Evolutionary conservation across 2,113 vertebrate genomes (phyloP).

Genomic region (Dicentrarchus labrax): DNA sequence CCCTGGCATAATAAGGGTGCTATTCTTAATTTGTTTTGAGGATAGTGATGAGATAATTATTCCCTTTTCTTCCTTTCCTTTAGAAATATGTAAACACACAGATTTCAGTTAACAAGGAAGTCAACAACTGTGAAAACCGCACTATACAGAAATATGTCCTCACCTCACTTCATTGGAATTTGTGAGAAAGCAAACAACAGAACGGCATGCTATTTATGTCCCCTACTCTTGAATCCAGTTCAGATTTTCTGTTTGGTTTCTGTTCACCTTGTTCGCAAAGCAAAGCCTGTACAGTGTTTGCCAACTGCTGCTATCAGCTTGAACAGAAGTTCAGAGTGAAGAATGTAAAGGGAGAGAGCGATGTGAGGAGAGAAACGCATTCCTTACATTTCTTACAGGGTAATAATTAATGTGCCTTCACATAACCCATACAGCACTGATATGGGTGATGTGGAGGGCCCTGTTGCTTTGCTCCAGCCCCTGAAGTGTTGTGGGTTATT

Average conservation of each 20-base stretch:
- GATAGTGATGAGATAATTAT: not conserved
- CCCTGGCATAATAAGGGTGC: not conserved
- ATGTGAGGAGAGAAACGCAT: conserved; percentile 74
- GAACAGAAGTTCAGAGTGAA: conserved; percentile 46
- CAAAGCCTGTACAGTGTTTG: conserved; percentile 52
- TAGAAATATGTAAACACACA: no score
- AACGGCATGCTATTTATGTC: conserved; percentile 27
- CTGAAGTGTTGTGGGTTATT: conserved; percentile 14
- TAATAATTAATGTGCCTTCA: conserved; percentile 83
- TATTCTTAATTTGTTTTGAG: conserved; percentile 14
- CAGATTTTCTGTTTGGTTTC: conserved; percentile 50
- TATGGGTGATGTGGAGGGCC: conserved; percentile 5
- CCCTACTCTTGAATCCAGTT: conserved; percentile 15
- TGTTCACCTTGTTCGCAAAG: conserved; percentile 43
- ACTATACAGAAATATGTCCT: conserved; percentile 8
- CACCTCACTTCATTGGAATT: conserved; percentile 33
- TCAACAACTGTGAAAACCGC: not conserved
- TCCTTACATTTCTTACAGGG: conserved; percentile 76
- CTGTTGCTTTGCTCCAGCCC: not conserved
- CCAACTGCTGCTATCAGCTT: conserved; percentile 51
- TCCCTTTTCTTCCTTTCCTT: no score
- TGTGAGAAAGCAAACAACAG: conserved; percentile 48
- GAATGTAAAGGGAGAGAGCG: conserved; percentile 49
- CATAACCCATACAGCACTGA: conserved; percentile 19
- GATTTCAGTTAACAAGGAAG: conserved; percentile 4